Conservation (phyloP, 2,888 invertebrate genomes). For the Pristionchus japonicus region DNA sequence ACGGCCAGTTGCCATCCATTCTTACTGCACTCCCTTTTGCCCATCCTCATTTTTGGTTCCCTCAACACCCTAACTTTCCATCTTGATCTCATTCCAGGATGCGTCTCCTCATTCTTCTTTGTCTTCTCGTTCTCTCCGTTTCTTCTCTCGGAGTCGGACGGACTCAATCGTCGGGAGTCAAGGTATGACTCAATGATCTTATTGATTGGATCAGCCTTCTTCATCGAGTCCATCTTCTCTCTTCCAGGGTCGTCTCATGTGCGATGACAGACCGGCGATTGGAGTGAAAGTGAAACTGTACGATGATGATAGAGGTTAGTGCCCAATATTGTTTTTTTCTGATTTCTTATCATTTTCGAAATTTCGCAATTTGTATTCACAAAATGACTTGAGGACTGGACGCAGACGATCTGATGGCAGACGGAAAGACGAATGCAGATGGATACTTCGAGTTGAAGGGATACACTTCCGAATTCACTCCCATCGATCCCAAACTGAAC, state of each 20-base stretch:
- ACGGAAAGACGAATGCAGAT: constrained; percentile 49
- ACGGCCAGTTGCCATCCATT: neutral
- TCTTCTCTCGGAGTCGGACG: constrained; percentile 28
- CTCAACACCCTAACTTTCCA: too few relatives aligned
- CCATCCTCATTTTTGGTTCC: neutral
- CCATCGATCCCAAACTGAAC: constrained; percentile 62
- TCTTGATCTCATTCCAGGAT: too few relatives aligned
- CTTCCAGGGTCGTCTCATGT: constrained; percentile 50
- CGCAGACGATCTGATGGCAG: constrained; percentile 54
- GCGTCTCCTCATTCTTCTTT: constrained; percentile 30
- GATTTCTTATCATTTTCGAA: neutral
- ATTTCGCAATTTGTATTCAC: neutral
- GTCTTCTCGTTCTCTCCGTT: neutral
- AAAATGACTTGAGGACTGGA: constrained; percentile 46
- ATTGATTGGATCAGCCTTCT: neutral
- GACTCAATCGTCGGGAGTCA: constrained; percentile 47
- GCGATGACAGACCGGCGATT: constrained; percentile 57
- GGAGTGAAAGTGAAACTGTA: constrained; percentile 62
- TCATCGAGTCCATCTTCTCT: neutral
- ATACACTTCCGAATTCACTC: constrained; percentile 50
- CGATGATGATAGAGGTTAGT: constrained; percentile 58
- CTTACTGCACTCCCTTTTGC: neutral
- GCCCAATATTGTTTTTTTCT: neutral
- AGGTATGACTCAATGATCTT: neutral
- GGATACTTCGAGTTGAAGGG: constrained; percentile 50